Base-by-base conservation (phyloP, 2,113 vertebrate genomes). In the Oryctolagus cuniculus region DNA sequence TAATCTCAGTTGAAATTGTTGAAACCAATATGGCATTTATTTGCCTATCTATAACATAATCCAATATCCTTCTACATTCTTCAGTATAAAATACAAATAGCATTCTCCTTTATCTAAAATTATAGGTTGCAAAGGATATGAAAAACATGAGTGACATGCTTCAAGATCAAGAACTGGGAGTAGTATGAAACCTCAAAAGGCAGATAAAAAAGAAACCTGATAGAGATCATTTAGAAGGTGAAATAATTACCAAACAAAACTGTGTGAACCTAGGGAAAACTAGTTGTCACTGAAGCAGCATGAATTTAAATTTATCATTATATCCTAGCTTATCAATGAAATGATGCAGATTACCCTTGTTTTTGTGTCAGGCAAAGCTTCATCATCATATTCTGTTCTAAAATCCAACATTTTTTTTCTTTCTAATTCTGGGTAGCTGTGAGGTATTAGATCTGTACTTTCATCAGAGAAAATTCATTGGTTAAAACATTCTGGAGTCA, bases 1-100 rank as follows among this genome's bases (percentile, higher is more conserved):
- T 97, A 97, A 96, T 89, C 89, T 96, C 64, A 82, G 49, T 87
- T 98, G 95, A 96, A 90, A 85, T 97, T 95, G 58, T 92, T 93
- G 87, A 89, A 96, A 17, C 6, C 72, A 84, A 94, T 25, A 83
- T 80, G 31, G 69, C 94, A 95, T 95, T 97, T 90, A 96, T 96
- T 96, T 97, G 75, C 49, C 53, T 96, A 87, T 0, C 29, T 96
- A 77, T 38, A 73, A 96, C 78, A 73, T 91, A 96, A 81, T 78
- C 51, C 69, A 96, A 93, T 92, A 93, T 88, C 61, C 2, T 88
- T 9, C 19, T 91, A n/a, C 38, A 3, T 78, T 90, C 31, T 90
- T 29, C 16, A 90, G 19, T 95, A 70, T 4, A 85, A 94, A 58
- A 93, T 38, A 2, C 13, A 87, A 64, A 81, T 77, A 90, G 3